phyloP scores from a whole-genome alignment of 2,113 vertebrate species.

The Cyphomyrus discorhynchus region DNA sequence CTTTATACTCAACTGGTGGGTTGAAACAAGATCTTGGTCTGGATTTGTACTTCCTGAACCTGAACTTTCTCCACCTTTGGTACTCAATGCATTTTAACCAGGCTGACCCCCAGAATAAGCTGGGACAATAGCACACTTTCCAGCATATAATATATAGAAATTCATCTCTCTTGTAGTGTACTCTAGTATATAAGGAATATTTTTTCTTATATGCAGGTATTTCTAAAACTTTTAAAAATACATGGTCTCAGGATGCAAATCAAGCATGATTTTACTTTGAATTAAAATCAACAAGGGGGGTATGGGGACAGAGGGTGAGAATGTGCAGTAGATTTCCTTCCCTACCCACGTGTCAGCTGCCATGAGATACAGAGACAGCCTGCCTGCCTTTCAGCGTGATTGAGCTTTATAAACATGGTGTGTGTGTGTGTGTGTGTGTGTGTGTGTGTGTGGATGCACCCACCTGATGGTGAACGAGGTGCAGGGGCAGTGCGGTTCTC shows the following conservation, averaged over 20 bases:
- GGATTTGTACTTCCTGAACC: no score
- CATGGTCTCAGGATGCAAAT: neutral
- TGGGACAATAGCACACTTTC: neutral
- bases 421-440: neutral
- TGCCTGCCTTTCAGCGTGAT: neutral
- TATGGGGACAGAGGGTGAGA: neutral
- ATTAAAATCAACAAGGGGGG: neutral
- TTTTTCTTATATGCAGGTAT: neutral
- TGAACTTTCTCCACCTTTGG: no score
- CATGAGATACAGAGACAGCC: neutral
- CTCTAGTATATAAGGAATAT: neutral
- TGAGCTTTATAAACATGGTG: neutral
- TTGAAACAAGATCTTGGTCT: no score
- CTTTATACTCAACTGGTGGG: no score
- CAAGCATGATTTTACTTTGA: neutral
- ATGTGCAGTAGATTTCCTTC: neutral
- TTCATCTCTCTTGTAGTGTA: neutral
- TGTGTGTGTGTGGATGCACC: neutral
- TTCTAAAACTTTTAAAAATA: neutral
- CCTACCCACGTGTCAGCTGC: neutral
- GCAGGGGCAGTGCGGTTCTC: conserved; percentile 84
- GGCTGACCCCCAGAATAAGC: neutral
- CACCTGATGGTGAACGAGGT: conserved; percentile 95
- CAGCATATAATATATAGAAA: neutral
- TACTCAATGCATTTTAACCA: neutral